Conservation (phyloP, 1,140 invertebrate species). For the Stratiolaelaps scimitus region DNA sequence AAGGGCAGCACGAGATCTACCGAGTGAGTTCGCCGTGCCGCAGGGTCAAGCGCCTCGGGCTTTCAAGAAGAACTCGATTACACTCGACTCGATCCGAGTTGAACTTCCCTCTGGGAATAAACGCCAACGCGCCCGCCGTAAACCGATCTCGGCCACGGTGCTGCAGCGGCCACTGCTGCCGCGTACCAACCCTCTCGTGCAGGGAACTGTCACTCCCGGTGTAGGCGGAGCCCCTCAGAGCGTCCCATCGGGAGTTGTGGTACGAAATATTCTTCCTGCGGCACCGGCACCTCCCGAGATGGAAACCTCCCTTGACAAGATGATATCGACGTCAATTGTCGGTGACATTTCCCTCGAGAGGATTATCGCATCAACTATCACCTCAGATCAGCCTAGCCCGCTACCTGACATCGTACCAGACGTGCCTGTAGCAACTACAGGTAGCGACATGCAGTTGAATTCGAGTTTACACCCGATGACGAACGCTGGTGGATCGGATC, state of each 20-base stretch:
- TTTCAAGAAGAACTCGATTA: conserved; percentile 1
- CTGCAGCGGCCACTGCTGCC: conserved; percentile 1
- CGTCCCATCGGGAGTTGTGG: neutral
- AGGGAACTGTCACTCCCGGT: neutral
- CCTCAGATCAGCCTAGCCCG: neutral
- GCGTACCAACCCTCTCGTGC: neutral
- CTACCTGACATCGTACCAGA: neutral
- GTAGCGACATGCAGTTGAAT: neutral
- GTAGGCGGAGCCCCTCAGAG: conserved; percentile 12
- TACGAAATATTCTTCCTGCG: conserved; percentile 1
- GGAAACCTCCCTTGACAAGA: neutral
- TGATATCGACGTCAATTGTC: too few relatives aligned
- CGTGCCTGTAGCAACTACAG: neutral
- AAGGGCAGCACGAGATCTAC: conserved; percentile 4
- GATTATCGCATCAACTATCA: neutral
- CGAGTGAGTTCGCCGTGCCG: conserved; percentile 9
- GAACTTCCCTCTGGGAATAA: conserved; percentile 4
- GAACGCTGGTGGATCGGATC: neutral
- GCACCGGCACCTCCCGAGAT: neutral
- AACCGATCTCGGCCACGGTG: conserved; percentile 5
- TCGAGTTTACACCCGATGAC: too few relatives aligned
- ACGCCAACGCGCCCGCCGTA: neutral
- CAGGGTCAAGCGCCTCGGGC: neutral
- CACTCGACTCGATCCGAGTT: neutral
- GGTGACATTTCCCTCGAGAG: too few relatives aligned